Evolutionary conservation across 2,888 invertebrate species (phyloP).

Genomic region (Synergus japonicus): DNA sequence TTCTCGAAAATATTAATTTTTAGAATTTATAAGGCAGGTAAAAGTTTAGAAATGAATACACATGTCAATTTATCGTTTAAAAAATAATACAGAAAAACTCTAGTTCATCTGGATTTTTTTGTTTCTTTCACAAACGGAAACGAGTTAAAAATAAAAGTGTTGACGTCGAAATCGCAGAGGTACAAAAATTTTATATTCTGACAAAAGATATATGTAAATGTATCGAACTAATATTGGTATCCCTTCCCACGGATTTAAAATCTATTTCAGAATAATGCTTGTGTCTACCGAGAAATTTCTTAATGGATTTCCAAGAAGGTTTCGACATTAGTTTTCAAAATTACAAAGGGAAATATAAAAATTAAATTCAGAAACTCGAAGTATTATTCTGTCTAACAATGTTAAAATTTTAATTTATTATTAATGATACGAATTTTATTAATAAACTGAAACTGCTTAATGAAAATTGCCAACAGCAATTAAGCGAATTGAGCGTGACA

Average conservation of each 20-base stretch:
- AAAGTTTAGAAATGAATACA: not conserved
- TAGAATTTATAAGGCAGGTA: not conserved
- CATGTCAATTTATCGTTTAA: not conserved
- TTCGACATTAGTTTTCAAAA: not conserved
- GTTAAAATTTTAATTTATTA: not conserved
- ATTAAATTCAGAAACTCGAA: not conserved
- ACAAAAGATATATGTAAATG: conserved; percentile 9
- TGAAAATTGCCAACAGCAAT: conserved; percentile 23
- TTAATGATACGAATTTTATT: not conserved
- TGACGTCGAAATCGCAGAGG: conserved; percentile 19
- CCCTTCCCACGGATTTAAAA: not conserved
- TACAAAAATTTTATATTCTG: conserved; percentile 12
- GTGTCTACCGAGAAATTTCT: not conserved
- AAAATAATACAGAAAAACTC: not conserved
- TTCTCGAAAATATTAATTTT: not conserved
- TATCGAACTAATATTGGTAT: not conserved
- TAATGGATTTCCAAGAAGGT: not conserved
- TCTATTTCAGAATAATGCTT: not conserved
- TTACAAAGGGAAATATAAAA: not conserved
- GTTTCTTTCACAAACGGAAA: conserved; percentile 16
- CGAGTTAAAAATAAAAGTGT: conserved; percentile 27
- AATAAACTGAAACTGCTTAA: not conserved
- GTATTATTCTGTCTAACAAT: no score
- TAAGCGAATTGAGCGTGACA: conserved; percentile 28
- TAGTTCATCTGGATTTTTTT: not conserved